Base-by-base conservation (phyloP, 2,113 vertebrate species). In the Sinosuthora webbiana region DNA sequence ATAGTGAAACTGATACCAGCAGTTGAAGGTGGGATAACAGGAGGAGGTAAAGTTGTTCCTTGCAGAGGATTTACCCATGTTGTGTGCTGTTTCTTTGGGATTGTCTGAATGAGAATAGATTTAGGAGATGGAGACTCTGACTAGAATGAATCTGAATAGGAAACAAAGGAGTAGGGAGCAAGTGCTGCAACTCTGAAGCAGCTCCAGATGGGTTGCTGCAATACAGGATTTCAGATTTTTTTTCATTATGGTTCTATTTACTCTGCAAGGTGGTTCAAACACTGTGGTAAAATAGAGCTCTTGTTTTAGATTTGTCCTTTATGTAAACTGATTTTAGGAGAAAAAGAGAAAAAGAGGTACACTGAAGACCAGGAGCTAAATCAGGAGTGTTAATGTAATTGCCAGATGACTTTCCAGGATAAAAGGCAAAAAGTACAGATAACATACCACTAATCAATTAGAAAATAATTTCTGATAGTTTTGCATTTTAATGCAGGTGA, bases 41-140 rank as follows among this genome's bases (percentile, higher is more conserved):
- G 92, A 91, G 87, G 87, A 93, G 75, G 79, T 70, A 93, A 56
- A 94, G 73, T 35, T 69, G 42, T 47, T 94, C 25, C 31, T 64
- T 75, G 53, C 21, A 75, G 64, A 87, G 88, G 93, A 80, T 94
- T 95, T 97, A 45, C 10, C 56, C 33, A 8, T 60, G 64, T 87
- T 87, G 37, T 49, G 64, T 75, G 24, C 68, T 39, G 35, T 89
- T 89, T 94, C 64, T 70, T 37, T 87, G 83, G 56, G 76, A 88
- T 81, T 94, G 68, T 28, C 37, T 81, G 73, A 67, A 75, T 53
- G 47, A 68, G 55, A 79, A 79, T 28, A 75, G 56, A 52, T 90
- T 95, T 76, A 82, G 69, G 60, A 89, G 83, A 71, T 3, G 30
- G 75, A 93, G 23, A 16, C 37, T 83, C 41, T 81, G n/a, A 71